A percentile compares a stretch with the other conserved stretches of the same genome.
These are phyloP conservation scores for Cirrhinus mrigala DNA, from an alignment of 2,797 vertebrate genomes.

Conservation along the genomic window DNA sequence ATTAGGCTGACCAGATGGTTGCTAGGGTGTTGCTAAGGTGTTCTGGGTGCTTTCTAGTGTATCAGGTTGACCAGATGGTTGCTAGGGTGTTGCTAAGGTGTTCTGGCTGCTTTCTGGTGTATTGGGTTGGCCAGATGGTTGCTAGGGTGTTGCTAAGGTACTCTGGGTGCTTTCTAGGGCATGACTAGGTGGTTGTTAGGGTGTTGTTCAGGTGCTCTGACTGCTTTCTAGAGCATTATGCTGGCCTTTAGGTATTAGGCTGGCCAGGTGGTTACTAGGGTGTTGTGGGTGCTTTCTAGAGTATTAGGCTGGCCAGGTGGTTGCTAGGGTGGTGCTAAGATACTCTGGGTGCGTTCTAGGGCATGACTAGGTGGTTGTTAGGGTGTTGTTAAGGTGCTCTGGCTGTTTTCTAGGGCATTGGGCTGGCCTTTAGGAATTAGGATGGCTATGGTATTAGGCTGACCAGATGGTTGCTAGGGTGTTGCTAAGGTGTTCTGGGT, in stretches of 20 bases:
- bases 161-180: not conserved
- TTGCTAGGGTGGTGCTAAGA: not conserved
- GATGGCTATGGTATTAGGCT: no score
- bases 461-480: not conserved
- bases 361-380: not conserved
- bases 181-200: not conserved
- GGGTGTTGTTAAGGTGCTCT: not conserved
- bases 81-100: not conserved
- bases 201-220: not conserved
- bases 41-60: no score
- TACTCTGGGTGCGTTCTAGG: not conserved
- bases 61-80: no score
- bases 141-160: not conserved
- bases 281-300: no score
- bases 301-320: not conserved
- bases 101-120: not conserved
- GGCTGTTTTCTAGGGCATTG: not conserved
- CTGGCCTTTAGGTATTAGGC: no score
- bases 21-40: no score
- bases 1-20: no score
- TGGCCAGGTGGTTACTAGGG: not conserved
- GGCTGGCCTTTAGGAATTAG: no score
- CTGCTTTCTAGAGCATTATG: not conserved
- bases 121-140: no score
- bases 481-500: not conserved